phyloP scores from a whole-genome alignment of 2,888 invertebrate genomes.

The Sepiola atlantica region DNA sequence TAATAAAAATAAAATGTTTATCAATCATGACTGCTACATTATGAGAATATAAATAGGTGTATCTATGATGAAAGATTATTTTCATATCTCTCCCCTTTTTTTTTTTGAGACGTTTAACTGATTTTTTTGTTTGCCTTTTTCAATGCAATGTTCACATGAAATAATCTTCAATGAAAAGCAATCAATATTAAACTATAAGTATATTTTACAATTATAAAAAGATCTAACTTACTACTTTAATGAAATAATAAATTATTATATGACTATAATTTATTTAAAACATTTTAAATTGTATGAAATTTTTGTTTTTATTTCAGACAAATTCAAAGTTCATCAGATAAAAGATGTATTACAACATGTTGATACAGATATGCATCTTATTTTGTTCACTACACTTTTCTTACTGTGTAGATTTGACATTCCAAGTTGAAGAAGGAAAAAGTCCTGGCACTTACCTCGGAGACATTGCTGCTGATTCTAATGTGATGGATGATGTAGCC shows the following conservation, averaged over 20 bases:
- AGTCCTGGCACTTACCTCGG: background rate
- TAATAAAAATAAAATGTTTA: background rate
- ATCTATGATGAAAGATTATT: background rate
- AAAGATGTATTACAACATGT: background rate
- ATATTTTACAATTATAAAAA: no score
- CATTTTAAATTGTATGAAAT: background rate
- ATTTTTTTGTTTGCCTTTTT: background rate
- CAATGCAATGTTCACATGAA: no score
- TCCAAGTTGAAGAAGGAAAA: background rate
- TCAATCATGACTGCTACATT: background rate
- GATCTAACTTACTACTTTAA: no score
- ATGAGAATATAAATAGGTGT: background rate
- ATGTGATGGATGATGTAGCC: slow-evolving; percentile 10
- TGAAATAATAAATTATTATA: no score
- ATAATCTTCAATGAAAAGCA: no score
- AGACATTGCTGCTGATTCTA: slow-evolving; percentile 11
- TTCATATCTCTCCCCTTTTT: background rate
- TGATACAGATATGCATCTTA: background rate
- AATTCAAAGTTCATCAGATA: background rate
- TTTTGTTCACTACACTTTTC: background rate
- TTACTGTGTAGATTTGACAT: background rate
- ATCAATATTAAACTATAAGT: no score
- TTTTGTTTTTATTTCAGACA: background rate
- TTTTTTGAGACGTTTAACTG: background rate
- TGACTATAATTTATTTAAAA: background rate